Evolutionary conservation across 1,140 invertebrate species (phyloP).

Genomic region (Calliphora vicina): DNA sequence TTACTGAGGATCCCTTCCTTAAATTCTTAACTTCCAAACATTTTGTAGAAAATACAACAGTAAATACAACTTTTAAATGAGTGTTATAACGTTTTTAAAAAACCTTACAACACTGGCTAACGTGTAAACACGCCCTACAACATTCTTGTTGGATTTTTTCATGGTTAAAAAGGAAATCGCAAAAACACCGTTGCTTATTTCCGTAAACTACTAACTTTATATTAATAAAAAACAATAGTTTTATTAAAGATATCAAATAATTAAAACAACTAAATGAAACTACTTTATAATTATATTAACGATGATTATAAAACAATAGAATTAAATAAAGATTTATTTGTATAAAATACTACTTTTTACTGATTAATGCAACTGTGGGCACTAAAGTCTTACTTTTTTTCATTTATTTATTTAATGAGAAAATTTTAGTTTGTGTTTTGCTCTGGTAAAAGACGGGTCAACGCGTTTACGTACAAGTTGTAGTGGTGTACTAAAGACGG

Average conservation of each 20-base stretch:
- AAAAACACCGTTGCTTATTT: neutral
- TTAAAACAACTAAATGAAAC: too few relatives aligned
- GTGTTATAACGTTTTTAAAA: neutral
- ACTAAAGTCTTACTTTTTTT: neutral
- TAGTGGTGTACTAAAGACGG: neutral
- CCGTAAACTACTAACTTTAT: neutral
- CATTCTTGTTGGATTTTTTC: neutral
- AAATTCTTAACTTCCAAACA: too few relatives aligned
- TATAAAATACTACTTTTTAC: neutral
- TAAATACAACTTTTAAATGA: too few relatives aligned
- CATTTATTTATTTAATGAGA: neutral
- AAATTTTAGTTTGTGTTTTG: slow-evolving; percentile 6
- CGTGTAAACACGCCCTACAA: neutral
- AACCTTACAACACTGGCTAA: neutral
- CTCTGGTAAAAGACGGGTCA: slow-evolving; percentile 8
- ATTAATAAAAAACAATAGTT: neutral
- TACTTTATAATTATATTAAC: neutral
- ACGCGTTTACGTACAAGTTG: neutral
- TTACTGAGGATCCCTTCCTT: too few relatives aligned
- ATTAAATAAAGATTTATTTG: neutral
- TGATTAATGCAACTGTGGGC: neutral
- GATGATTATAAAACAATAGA: neutral
- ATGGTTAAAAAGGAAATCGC: neutral
- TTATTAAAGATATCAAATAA: neutral
- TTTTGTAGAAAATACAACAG: too few relatives aligned